phyloP scores from a whole-genome alignment of 2,888 invertebrate species.

The Drosophila kanekoi region DNA sequence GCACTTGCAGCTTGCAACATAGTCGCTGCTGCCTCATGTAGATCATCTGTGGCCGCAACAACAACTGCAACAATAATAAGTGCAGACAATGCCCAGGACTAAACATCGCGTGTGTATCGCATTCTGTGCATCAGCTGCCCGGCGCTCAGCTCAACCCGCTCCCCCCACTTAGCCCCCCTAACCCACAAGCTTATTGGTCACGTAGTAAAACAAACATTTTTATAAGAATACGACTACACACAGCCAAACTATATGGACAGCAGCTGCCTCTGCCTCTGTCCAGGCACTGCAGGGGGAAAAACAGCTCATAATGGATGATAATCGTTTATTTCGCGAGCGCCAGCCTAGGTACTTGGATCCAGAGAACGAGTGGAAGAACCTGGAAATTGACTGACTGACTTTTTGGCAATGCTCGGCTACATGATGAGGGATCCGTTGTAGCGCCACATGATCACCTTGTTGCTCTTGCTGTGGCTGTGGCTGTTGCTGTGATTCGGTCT shows the following conservation, averaged over 20 bases:
- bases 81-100: constrained; percentile 55
- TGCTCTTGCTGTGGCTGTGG: constrained; percentile 13
- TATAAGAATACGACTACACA: constrained; percentile 63
- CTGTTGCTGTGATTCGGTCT: constrained; percentile 34
- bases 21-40: constrained; percentile 65
- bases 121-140: constrained; percentile 71
- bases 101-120: constrained; percentile 76
- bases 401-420: constrained; percentile 44
- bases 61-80: constrained; percentile 49
- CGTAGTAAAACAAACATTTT: constrained; percentile 85
- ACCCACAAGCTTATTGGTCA: constrained; percentile 77
- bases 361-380: not conserved
- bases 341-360: constrained; percentile 12
- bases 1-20: constrained; percentile 45
- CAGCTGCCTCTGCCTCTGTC: constrained; percentile 8
- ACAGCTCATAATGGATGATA: constrained; percentile 83
- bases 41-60: constrained; percentile 62
- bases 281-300: constrained; percentile 44
- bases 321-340: constrained; percentile 74
- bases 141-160: constrained; percentile 36
- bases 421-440: constrained; percentile 54
- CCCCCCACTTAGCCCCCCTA: not conserved
- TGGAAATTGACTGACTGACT: constrained; percentile 11
- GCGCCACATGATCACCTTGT: constrained; percentile 72
- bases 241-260: constrained; percentile 41